Evolutionary conservation across 2,113 vertebrate genomes (phyloP), one percentile per base, ranked within the genome.

Genomic region (Lathamus discolor): DNA sequence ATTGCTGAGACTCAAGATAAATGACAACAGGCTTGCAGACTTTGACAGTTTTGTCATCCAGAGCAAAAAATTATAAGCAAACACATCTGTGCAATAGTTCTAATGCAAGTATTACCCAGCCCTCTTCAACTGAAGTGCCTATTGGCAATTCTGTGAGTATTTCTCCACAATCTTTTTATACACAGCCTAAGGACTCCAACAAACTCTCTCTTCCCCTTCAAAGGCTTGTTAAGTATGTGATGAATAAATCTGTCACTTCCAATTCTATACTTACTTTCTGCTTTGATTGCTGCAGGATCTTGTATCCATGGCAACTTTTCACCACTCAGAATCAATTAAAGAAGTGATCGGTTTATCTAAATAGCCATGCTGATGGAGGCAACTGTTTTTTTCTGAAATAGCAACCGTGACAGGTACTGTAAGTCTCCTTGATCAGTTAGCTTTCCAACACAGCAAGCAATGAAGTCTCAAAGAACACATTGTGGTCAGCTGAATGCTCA

Each of bases 161-260:
- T 97, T 97, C 97, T 95, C 80, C 95, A 82, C 95, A 92, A 77
- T 93, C 97, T 97, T 97, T 96, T 97, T 97, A 97, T 97, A 98
- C 94, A 96, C 96, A 98, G 96, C 96, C 97, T 97, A 98, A 97
- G 97, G 96, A 98, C 94, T 98, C 95, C 52, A 39, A 96, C 97
- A 98, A 97, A 96, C 97, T 94, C 95, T 76, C 95, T 95, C 79
- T 91, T 95, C 95, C 92, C 96, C 96, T 98, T 98, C 98, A 98
- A 98, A 98, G 97, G 95, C 97, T 98, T 97, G 97, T 97, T 98
- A 98, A 98, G 97, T 97, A 95, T 91, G 97, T 98, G 98, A 97
- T 98, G 98, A 98, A 98, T 97, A 98, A 98, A 98, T 97, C 98
- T 98, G 97, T 98, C 98, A 98, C 97, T 98, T 98, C 93, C 97